Percentiles rank a stretch among this genome's conserved stretches.
phyloP scores from a whole-genome alignment of 1,140 invertebrate species.

The Samia ricini region DNA sequence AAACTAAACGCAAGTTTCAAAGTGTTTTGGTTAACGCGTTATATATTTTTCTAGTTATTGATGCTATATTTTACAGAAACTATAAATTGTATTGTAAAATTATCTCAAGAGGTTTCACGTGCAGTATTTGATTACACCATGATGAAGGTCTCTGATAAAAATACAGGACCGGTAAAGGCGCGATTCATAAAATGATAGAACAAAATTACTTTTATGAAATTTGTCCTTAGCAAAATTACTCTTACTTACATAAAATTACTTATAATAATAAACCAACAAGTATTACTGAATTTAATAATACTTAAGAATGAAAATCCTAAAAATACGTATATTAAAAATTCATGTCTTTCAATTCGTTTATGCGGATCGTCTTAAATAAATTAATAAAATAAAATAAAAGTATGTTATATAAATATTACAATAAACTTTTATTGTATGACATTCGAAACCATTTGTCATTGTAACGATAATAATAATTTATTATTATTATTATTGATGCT shows the following conservation, averaged over 20 bases:
- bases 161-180: constrained; percentile 25
- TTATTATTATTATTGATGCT: not conserved
- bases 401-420: not conserved
- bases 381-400: too few relatives aligned
- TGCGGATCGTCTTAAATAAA: too few relatives aligned
- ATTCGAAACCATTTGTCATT: too few relatives aligned
- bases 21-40: not conserved
- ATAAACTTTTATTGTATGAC: too few relatives aligned
- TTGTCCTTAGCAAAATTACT: too few relatives aligned
- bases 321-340: too few relatives aligned
- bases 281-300: too few relatives aligned
- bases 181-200: not conserved
- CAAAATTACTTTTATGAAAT: not conserved
- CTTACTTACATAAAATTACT: too few relatives aligned
- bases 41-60: not conserved
- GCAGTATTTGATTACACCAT: not conserved
- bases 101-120: constrained; percentile 1
- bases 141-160: not conserved
- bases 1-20: not conserved
- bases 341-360: too few relatives aligned
- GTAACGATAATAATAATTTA: not conserved
- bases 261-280: too few relatives aligned
- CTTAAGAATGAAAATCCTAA: too few relatives aligned
- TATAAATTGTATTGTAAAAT: not conserved
- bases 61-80: not conserved